A percentile compares a stretch with the other conserved stretches of the same genome.
Evolutionary conservation across 2,113 vertebrate genomes (phyloP).

Genomic region (Aegithalos caudatus): DNA sequence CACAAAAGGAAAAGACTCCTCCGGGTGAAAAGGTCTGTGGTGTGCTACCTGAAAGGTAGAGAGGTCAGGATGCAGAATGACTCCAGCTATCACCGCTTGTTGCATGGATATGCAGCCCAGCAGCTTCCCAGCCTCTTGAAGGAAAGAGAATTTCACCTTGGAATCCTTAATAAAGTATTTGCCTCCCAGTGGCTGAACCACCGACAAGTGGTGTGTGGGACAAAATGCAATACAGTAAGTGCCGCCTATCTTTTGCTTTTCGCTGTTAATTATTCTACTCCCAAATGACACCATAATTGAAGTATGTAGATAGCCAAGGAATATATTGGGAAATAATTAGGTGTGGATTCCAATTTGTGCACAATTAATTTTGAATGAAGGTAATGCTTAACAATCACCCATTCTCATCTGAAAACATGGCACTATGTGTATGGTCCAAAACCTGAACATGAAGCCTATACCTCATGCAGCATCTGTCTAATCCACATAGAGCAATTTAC

Average conservation of each 20-base stretch:
- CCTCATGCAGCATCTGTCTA: not conserved
- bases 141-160: conserved; percentile 91
- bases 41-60: conserved; percentile 89
- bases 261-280: not conserved
- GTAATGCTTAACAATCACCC: not conserved
- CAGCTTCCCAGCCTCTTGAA: conserved; percentile 88
- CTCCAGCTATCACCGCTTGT: conserved; percentile 78
- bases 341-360: not conserved
- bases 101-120: conserved; percentile 88
- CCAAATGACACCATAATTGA: not conserved
- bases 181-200: conserved; percentile 98
- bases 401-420: not conserved
- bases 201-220: conserved; percentile 95
- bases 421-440: accelerated
- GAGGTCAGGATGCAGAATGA: conserved; percentile 89
- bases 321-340: not conserved
- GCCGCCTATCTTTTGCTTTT: not conserved
- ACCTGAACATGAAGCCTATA: not conserved
- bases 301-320: not conserved
- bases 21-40: conserved; percentile 83
- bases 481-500: not conserved
- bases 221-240: conserved; percentile 98
- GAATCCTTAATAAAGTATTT: conserved; percentile 96
- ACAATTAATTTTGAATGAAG: not conserved
- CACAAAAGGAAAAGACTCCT: conserved; percentile 81